Evolutionary conservation across 2,797 vertebrate species (phyloP), one percentile per base, ranked within the genome.

Genomic region (Pitangus sulphuratus): DNA sequence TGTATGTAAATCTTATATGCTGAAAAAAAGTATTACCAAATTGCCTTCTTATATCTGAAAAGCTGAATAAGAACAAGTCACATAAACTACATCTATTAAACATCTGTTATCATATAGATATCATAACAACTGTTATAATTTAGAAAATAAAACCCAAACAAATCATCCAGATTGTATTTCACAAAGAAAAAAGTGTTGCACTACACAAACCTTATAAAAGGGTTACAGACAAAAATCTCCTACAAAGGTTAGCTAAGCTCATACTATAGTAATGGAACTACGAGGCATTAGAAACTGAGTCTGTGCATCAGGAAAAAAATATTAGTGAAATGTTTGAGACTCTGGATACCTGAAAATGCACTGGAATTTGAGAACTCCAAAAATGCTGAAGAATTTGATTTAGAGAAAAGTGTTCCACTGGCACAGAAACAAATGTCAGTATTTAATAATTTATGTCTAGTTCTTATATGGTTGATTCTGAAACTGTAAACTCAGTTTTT

Each of bases 1-100:
- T 1, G 0, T 24, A 72, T 11, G 8, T 19, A 30, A 17, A 61
- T 15, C 6, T 0, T 2, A 28, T 35, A 61, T 17, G 28, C 24
- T 80, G 47, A 54, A 86, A 92, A 53, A 20, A 71, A 89, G 20
- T 14, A 28, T 17, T 56, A 77, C 10, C 48, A 44, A 80, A 81
- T 9, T 42, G 8, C 15, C 10, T 39, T 18, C 15, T 80, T 62
- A 22, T 44, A 77, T 20, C 25, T 47, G 11, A 75, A 86, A 86
- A 90, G 20, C 11, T 57, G 24, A 70, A 47, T 35, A 77, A 77
- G 44, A 61, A 40, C 6, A 71, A 61, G 65, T 53, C 50, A 83
- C 15, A 71, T 20, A 45, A 91, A 69, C 25, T 33, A 51, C 8
- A 47, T 15, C 8, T 47, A 39, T 42, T 54, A 62, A 90, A 47